Percentiles rank a stretch among this genome's conserved stretches.
These are phyloP conservation scores for Agrochola lychnidis DNA, from an alignment of 2,888 invertebrate genomes.

Conservation along the genomic window DNA sequence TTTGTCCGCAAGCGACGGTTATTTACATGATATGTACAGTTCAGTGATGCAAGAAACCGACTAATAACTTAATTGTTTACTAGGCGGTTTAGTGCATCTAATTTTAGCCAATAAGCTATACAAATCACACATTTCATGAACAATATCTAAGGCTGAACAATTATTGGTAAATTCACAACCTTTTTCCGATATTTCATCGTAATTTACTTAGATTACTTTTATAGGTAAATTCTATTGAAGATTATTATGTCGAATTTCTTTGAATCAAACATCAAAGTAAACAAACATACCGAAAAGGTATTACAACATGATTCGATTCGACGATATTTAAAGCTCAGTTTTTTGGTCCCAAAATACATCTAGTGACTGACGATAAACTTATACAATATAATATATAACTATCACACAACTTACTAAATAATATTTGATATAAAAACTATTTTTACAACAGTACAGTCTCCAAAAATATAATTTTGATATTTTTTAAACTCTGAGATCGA, in stretches of 20 bases:
- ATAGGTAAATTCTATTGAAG: conserved; percentile 24
- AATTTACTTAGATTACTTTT: conserved; percentile 2
- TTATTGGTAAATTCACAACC: conserved; percentile 61
- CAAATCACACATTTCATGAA: conserved; percentile 28
- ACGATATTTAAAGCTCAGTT: conserved; percentile 81
- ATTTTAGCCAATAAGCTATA: conserved; percentile 34
- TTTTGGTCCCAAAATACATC: conserved; percentile 81
- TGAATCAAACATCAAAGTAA: conserved; percentile 43
- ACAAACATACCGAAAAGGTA: conserved; percentile 26
- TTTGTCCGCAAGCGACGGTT: conserved; percentile 51
- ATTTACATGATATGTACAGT: conserved; percentile 73
- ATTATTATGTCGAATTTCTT: conserved; percentile 23
- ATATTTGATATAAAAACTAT: conserved; percentile 63
- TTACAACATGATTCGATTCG: conserved; percentile 30
- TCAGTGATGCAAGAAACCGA: conserved; percentile 10
- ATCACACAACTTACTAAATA: conserved; percentile 84
- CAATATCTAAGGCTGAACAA: conserved; percentile 14
- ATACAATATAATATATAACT: conserved; percentile 82
- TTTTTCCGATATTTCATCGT: conserved; percentile 27
- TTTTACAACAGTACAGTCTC: conserved; percentile 76
- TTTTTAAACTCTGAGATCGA: conserved; percentile 86
- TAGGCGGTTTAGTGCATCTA: neutral
- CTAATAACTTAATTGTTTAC: neutral
- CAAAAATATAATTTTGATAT: conserved; percentile 77
- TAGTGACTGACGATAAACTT: conserved; percentile 73